Evolutionary conservation across 2,888 invertebrate species (phyloP).

Genomic region (Leptinotarsa peninsularis): DNA sequence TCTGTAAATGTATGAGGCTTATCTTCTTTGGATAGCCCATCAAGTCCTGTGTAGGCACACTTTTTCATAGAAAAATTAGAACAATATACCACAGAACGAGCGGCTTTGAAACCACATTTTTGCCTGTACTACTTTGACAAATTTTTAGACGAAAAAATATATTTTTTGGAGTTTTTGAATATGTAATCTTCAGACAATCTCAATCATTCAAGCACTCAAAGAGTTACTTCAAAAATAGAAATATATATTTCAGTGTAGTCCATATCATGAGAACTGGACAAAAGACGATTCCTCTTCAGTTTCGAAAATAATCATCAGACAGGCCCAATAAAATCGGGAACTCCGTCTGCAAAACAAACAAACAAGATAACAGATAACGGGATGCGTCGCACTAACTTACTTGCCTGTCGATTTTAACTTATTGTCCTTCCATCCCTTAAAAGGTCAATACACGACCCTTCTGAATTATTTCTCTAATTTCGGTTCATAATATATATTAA

Average conservation of each 20-base stretch:
- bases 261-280: background rate
- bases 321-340: conserved; percentile 51
- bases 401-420: conserved; percentile 50
- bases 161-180: too few species aligned
- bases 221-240: too few species aligned
- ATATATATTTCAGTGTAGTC: background rate
- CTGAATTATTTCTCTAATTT: conserved; percentile 4
- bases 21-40: too few species aligned
- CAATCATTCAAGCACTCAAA: too few species aligned
- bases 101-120: too few species aligned
- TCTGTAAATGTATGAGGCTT: too few species aligned
- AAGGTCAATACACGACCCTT: conserved; percentile 37
- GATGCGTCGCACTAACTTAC: conserved; percentile 50
- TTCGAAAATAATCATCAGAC: conserved; percentile 47
- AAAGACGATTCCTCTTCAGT: conserved; percentile 32
- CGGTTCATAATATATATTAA: background rate
- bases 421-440: conserved; percentile 43
- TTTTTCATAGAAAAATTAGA: too few species aligned
- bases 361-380: conserved; percentile 51
- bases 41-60: too few species aligned
- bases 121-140: too few species aligned
- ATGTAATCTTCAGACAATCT: too few species aligned
- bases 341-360: conserved; percentile 47
- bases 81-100: too few species aligned
- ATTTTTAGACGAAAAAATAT: too few species aligned